Base-by-base conservation (phyloP, 2,888 invertebrate species). In the Cotesia congregata region DNA sequence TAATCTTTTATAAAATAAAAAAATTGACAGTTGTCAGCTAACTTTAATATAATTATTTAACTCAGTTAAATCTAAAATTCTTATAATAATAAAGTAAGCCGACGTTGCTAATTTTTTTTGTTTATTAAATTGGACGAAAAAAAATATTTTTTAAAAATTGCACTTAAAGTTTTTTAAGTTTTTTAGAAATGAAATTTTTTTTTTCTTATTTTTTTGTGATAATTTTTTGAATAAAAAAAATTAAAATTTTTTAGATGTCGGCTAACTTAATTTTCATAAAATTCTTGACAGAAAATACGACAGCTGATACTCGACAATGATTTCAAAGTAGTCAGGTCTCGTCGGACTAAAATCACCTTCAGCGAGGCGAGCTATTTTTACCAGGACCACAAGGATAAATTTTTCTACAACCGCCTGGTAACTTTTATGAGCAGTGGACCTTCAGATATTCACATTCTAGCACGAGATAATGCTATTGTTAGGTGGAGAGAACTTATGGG, bases 351-450 rank as follows among this genome's bases (percentile, higher is more conserved):
- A 68, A 90, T 97, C 80, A 92, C 92, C 72, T 86, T 88, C 72
- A 88, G 92, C 81, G 90, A 94, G 80, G 96, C 95, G 1, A 92
- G 93, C 84, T 89, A 90, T 67, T 97, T 98, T 90, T 98, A 98
- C 86, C 90, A 90, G 62, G 97, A 97, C 86, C 98, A 98, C 88
- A 91, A 92, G 84, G 91, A 91, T 6, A 95, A 95, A 88, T 97
- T 97, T 89, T 97, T 97, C 89, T 97, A 93, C 85, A 94, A 95
- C 83, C 92, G 97, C 69, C 90, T 97, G 6, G 91, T 94, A 20
- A 94, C 95, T 6, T 96, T 96, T 85, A 96, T 97, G 95, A 92
- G 83, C 87, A 98, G 97, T 91, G 98, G 97, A 0, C 93, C 94
- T n/a, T 93, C 95, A 73, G 94, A 95, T 84, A 92, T 95, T 7